Evolutionary conservation across 2,888 invertebrate genomes (phyloP), one percentile per base, ranked within the genome.

Genomic region (Drosophila neonasuta): DNA sequence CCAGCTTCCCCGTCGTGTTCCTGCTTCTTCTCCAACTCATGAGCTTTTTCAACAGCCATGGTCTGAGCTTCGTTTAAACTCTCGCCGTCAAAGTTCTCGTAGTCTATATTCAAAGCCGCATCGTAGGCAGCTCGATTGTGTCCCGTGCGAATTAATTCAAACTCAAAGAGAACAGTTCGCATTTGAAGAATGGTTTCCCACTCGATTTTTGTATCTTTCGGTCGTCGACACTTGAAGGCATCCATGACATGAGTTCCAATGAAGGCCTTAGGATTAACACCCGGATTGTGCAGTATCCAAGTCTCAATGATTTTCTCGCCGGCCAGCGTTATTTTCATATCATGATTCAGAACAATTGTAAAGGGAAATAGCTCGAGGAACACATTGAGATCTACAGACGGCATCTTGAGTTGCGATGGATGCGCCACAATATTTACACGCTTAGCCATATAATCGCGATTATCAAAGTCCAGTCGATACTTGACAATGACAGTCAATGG

Each of bases 301-400:
- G 95, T 94, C 83, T 95, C 93, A 3, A 94, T 91, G 4, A 97
- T 91, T 92, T 95, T 96, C 64, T 94, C 95, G 0, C 98, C 97
- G 15, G 94, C 95, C 68, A 94, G 94, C 1, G 94, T 91, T 52
- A 97, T 95, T 64, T 92, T 92, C 94, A 98, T 94, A 17, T 94
- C 92, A 45, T 93, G 93, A 87, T 96, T 94, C 66, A 97, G 93
- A 52, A 97, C 92, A 10, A 97, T 93, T 11, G 95, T 96, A 88
- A 97, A 98, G 0, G 97, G 97, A 90, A 98, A 98, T 52, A 98
- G 92, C 86, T 95, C 94, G 11, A 97, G 92, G 15, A 96, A 92
- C 34, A 96, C 91, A 20, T 93, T 92, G 52, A 94, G 94, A 1
- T 95, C 94, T 24, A 96, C 94, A 0, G 94, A 69, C 1, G 73